Percentiles rank a stretch among this genome's conserved stretches.
Conservation (phyloP, 2,797 vertebrate genomes). For the Podarcis lilfordi region DNA sequence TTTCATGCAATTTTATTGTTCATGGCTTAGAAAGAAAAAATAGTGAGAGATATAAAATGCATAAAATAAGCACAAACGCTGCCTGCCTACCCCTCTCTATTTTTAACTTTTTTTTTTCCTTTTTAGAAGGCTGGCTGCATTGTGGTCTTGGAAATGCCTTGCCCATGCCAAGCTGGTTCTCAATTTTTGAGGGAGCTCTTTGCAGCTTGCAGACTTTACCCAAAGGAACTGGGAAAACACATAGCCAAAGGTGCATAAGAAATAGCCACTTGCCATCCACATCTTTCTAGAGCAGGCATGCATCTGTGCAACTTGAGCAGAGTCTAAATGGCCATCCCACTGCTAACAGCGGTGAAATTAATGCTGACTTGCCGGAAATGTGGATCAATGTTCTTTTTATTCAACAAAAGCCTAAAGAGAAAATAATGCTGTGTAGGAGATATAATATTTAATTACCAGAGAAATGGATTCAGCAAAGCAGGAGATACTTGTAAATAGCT, state of each 20-base stretch:
- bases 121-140: no score
- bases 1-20: no score
- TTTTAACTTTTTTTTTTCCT: no score
- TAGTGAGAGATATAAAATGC: no score
- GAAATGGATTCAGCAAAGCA: conserved; percentile 46
- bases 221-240: neutral
- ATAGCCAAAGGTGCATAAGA: neutral
- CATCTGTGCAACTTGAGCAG: neutral
- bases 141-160: no score
- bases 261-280: neutral
- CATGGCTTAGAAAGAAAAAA: no score
- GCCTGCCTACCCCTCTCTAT: no score
- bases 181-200: no score
- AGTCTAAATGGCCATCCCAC: neutral
- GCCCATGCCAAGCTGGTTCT: no score
- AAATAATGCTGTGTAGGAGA: conserved; percentile 34
- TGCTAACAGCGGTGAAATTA: neutral
- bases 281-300: neutral
- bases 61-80: no score
- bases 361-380: neutral
- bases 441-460: conserved; percentile 47
- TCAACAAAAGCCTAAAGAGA: neutral
- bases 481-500: conserved; percentile 42
- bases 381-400: neutral
- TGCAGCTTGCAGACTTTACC: no score